phyloP scores from a whole-genome alignment of 2,113 vertebrate genomes.

The Grammomys dolichurus region DNA sequence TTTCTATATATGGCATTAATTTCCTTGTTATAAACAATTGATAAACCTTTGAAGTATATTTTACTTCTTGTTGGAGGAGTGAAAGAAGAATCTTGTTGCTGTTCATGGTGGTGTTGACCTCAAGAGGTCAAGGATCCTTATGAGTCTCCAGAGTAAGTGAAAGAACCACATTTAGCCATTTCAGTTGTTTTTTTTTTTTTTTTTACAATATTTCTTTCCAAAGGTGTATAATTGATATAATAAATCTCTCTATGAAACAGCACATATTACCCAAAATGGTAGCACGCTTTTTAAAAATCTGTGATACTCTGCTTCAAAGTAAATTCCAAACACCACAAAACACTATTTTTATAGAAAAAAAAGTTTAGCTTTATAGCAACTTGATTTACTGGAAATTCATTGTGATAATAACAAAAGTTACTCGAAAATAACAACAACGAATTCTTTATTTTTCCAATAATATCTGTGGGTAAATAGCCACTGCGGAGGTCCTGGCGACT shows the following conservation, averaged over 20 bases:
- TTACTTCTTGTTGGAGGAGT: background rate
- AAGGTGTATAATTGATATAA: background rate
- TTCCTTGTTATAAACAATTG: background rate
- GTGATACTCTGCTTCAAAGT: background rate
- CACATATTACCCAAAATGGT: background rate
- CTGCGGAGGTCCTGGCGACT: too few species aligned
- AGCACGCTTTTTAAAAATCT: background rate
- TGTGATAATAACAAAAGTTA: background rate
- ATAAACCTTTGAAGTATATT: background rate
- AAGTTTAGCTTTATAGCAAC: background rate
- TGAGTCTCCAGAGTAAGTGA: background rate
- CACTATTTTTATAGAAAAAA: background rate
- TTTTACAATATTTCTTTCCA: background rate
- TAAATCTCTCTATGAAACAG: background rate
- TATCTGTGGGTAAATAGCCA: background rate
- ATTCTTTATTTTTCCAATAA: background rate
- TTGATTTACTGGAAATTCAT: background rate
- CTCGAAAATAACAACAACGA: background rate
- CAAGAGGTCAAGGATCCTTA: too few species aligned
- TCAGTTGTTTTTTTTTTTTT: too few species aligned
- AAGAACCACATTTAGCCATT: too few species aligned
- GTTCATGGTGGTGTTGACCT: too few species aligned
- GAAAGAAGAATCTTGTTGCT: background rate
- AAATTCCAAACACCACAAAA: background rate
- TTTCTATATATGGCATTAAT: constrained; percentile 2